Evolutionary conservation across 2,888 invertebrate genomes (phyloP), one percentile per base, ranked within the genome.

Genomic region (Callosobruchus maculatus): DNA sequence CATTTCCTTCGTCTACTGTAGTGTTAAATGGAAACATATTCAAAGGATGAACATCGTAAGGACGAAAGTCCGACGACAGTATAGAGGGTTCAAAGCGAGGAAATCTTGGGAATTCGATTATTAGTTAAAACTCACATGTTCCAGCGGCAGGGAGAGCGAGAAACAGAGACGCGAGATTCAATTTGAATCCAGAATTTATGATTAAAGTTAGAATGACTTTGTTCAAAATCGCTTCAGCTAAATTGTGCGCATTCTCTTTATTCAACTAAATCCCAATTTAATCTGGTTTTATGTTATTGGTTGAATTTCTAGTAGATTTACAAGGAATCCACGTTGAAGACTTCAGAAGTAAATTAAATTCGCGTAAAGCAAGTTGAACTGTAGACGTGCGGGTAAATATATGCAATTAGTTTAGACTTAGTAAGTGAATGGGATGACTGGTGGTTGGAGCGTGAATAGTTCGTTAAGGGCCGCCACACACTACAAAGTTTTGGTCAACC

Each of bases 241-340:
- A 85, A 85, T 85, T 85, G 85, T 85, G 84, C 82, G 83, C 84
- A 84, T 84, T 85, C 85, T 84, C 85, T 84, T 85, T 84, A 85
- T 84, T 84, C 84, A 82, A 83, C 83, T 84, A 82, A 82, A 84
- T 83, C 82, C 84, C 80, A 81, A 81, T 84, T 84, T 85, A 85
- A 85, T 85, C 84, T 83, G 82, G 81, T 84, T 85, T 83, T 85
- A 84, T 83, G 84, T 84, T 85, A 85, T 84, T 83, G 85, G 84
- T 82, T 81, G 80, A 83, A 84, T 83, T 84, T 84, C 83, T 81
- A 81, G 80, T 81, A 81, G 84, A 85, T 85, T 84, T 83, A 81
- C 81, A 81, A 79, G 81, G 80, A 82, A 81, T 80, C 81, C 80
- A 79, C 79, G 76, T 77, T 68, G 79, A 79, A 81, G 82, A 80